Evolutionary conservation across 2,888 invertebrate genomes (phyloP), one percentile per base, ranked within the genome.

Genomic region (Diloba caeruleocephala): DNA sequence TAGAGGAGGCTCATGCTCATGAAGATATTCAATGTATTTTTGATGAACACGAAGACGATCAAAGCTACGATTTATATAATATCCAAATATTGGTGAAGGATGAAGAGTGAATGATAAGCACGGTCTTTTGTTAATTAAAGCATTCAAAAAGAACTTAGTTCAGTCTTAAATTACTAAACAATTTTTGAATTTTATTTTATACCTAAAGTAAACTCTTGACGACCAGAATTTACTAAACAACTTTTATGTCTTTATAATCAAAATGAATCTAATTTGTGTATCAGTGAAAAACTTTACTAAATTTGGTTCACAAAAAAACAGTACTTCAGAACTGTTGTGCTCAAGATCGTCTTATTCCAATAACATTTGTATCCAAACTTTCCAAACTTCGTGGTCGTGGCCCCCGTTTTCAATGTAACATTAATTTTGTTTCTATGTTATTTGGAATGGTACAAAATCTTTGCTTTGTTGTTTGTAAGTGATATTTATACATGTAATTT

Each of bases 341-440:
- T 44, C 9, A 49, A 73, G 54, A 74, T 65, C 68, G 66, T 71
- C 69, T 61, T 32, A 61, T 10, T 63, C 38, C 43, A 69, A 72
- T 62, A 72, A 69, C 59, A 69, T 71, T 65, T 62, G 55, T 66
- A 59, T 66, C 13, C 38, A 49, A 74, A 65, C 58, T 67, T 59
- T 17, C 1, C 23, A 26, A 53, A 59, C 58, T 63, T 68, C 39
- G 15, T 33, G 46, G 46, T 56, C 50, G 19, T 15, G 17, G 33
- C 36, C 39, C n/a, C 15, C 39, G 49, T 55, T 68, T 58, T 70
- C 38, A 58, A 51, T 67, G 29, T 49, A 63, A 67, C 39, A 54
- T 54, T 56, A 38, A 57, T 56, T 66, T 36, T 37, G 46, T 55
- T 49, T 57, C 42, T 33, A 26, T 59, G 46, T 48, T 52, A 50